phyloP scores from a whole-genome alignment of 2,797 vertebrate species.

The Phoeniculus purpureus region DNA sequence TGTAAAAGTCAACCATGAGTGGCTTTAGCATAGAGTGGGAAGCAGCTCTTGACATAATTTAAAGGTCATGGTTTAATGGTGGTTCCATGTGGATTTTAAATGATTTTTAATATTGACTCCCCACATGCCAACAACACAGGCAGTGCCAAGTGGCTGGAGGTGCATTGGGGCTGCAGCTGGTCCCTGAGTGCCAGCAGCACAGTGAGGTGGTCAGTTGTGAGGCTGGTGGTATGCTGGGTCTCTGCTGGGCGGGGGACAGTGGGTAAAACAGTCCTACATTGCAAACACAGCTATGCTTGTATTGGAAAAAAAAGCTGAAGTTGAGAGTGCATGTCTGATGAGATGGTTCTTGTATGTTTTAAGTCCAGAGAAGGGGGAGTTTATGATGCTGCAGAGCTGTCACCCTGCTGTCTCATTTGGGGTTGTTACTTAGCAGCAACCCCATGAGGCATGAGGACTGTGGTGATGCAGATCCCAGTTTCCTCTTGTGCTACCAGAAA shows the following conservation, averaged over 20 bases:
- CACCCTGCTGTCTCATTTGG: neutral
- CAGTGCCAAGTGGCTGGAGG: neutral
- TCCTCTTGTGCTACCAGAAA: neutral
- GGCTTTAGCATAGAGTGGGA: neutral
- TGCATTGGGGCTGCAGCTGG: neutral
- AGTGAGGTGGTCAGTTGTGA: neutral
- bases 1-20: neutral
- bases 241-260: fast-evolving
- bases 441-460: fast-evolving
- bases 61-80: neutral
- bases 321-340: neutral
- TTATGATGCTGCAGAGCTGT: neutral
- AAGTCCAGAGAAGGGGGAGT: neutral
- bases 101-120: neutral
- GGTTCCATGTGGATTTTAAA: neutral
- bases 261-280: fast-evolving
- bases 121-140: neutral
- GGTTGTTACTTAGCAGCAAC: neutral
- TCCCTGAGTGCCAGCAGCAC: neutral
- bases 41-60: neutral
- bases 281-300: neutral
- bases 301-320: neutral
- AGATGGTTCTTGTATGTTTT: neutral
- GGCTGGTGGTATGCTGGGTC: neutral
- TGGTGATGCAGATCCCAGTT: neutral